These are phyloP conservation scores for Rhinella marina DNA, from an alignment of 2,797 vertebrate species.

Conservation along the genomic window DNA sequence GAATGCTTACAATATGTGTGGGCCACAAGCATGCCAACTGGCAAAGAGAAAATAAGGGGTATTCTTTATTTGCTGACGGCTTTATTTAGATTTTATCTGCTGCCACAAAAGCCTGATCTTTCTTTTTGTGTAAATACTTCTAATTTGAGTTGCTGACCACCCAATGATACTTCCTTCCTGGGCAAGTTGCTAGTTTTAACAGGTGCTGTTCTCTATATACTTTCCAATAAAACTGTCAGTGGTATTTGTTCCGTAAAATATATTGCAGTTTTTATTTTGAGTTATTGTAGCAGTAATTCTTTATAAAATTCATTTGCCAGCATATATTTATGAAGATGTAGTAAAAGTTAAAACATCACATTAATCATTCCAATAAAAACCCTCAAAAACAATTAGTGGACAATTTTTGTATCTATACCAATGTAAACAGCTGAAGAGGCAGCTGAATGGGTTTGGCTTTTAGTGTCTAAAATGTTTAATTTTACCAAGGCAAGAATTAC, in stretches of 20 bases:
- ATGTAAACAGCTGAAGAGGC: background rate
- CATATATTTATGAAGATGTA: constrained; percentile 10
- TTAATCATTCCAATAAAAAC: background rate
- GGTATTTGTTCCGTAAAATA: constrained; percentile 23
- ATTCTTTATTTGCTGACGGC: constrained; percentile 51
- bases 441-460: background rate
- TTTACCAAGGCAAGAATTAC: background rate
- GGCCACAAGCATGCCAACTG: constrained; percentile 39
- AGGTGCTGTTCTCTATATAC: constrained; percentile 44
- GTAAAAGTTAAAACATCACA: constrained; percentile 1
- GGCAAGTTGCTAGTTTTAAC: constrained; percentile 49
- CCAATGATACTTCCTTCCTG: constrained; percentile 49
- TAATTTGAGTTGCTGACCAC: constrained; percentile 53
- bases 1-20: constrained; percentile 52
- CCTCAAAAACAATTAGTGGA: constrained; percentile 10
- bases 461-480: background rate
- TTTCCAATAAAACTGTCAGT: constrained; percentile 11
- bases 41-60: constrained; percentile 45
- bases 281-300: constrained; percentile 19
- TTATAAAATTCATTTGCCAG: background rate
- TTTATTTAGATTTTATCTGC: constrained; percentile 58
- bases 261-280: constrained; percentile 12
- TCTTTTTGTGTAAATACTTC: constrained; percentile 56
- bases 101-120: constrained; percentile 55
- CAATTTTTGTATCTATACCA: background rate